Conservation (phyloP, 2,888 invertebrate genomes). For the Pasiphila rectangulata region DNA sequence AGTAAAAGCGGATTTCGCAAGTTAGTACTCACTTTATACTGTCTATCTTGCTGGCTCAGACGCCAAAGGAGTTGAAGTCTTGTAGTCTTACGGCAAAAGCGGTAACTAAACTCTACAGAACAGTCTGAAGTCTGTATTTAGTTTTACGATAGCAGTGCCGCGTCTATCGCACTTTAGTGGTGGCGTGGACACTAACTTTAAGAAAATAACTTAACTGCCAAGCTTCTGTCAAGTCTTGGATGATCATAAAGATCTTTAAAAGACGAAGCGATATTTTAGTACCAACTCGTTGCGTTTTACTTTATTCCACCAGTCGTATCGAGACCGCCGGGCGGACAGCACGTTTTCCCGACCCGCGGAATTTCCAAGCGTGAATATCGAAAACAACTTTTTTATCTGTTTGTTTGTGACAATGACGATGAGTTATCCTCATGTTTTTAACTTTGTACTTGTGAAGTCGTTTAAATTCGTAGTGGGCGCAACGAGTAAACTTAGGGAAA, state of each 20-base stretch:
- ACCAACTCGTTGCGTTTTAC: slow-evolving; percentile 4
- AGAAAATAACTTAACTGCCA: no score
- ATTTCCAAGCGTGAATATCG: slow-evolving; percentile 46
- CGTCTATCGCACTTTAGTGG: no score
- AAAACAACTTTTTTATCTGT: slow-evolving; percentile 38
- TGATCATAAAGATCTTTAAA: no score
- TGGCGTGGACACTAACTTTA: no score
- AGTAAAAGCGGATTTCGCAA: slow-evolving; percentile 3
- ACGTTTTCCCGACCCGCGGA: slow-evolving; percentile 44
- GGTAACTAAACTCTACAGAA: no score
- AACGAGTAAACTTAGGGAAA: slow-evolving; percentile 37
- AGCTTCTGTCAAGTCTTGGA: slow-evolving; percentile 1
- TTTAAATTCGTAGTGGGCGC: slow-evolving; percentile 39
- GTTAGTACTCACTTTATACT: background rate
- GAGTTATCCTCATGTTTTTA: slow-evolving; percentile 44
- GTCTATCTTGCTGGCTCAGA: background rate
- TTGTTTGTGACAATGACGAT: slow-evolving; percentile 48
- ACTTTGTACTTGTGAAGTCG: slow-evolving; percentile 38
- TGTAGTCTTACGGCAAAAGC: no score
- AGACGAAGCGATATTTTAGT: background rate
- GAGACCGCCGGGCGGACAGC: slow-evolving; percentile 50
- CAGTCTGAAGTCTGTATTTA: no score
- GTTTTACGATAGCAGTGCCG: no score
- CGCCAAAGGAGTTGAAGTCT: no score
- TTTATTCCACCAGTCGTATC: slow-evolving; percentile 39